Percentiles rank a stretch among this genome's conserved stretches.
These are phyloP conservation scores for Coenobita brevimanus DNA, from an alignment of 1,140 invertebrate species.

Conservation along the genomic window DNA sequence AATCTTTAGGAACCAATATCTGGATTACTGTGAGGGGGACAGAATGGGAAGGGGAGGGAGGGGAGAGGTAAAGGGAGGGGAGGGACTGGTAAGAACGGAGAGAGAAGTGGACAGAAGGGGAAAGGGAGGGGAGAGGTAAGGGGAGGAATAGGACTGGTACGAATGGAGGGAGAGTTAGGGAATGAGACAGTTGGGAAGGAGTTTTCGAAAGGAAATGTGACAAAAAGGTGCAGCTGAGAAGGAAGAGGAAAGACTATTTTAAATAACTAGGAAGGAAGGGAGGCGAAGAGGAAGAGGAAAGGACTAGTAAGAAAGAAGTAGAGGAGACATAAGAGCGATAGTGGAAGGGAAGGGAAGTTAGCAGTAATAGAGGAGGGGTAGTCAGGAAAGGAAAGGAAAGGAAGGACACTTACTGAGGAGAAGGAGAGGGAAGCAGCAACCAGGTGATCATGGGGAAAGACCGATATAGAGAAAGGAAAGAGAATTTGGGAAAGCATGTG, in stretches of 20 bases:
- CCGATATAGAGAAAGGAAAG: not conserved
- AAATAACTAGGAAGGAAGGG: no score
- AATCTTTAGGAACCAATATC: constrained; percentile 45
- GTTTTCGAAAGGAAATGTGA: no score
- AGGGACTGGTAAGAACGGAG: not conserved
- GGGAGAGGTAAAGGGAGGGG: not conserved
- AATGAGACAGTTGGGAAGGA: no score
- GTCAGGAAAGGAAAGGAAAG: not conserved
- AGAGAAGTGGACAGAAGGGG: not conserved
- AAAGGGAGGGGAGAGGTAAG: not conserved
- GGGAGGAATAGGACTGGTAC: not conserved
- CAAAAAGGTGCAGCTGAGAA: no score
- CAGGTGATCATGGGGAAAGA: no score
- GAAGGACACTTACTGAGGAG: not conserved
- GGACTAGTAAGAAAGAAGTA: not conserved
- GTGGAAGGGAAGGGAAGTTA: not conserved
- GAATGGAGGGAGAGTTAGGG: not conserved
- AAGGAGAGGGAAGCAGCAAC: not conserved
- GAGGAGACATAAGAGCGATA: not conserved
- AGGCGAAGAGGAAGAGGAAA: not conserved
- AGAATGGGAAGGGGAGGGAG: not conserved
- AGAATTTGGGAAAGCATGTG: not conserved
- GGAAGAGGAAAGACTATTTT: no score
- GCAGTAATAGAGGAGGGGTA: no score
- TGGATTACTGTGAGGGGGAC: constrained; percentile 29